Percentiles rank a stretch among this genome's conserved stretches.
These are phyloP conservation scores for Cephalophus harveyi DNA, from an alignment of 2,113 vertebrate genomes.

Conservation along the genomic window DNA sequence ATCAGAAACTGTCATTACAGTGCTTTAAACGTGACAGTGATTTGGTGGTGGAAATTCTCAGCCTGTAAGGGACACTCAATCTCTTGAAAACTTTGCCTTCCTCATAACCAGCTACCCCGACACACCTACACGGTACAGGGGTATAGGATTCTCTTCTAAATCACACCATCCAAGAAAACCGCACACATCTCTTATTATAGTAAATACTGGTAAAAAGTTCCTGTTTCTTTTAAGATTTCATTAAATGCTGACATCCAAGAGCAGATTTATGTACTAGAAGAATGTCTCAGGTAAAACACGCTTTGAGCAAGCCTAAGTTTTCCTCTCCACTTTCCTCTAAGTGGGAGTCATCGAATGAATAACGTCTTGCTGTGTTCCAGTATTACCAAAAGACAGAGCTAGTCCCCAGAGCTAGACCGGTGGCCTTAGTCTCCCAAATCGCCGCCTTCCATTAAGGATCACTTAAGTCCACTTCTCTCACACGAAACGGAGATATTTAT, in stretches of 20 bases:
- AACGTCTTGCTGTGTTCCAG: not conserved
- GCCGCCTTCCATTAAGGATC: not conserved
- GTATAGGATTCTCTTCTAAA: not conserved
- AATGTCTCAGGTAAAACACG: not conserved
- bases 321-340: constrained; percentile 9
- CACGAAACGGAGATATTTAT: not conserved
- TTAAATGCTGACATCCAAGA: not conserved
- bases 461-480: not conserved
- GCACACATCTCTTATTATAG: not conserved
- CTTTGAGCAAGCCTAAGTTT: not conserved
- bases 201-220: not conserved
- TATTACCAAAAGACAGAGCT: not conserved
- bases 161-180: not conserved
- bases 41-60: not conserved
- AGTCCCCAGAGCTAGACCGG: not conserved
- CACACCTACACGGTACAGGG: not conserved
- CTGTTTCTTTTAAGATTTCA: not conserved
- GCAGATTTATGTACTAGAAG: not conserved
- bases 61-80: constrained; percentile 35
- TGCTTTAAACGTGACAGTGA: not conserved
- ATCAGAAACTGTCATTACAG: constrained; percentile 13
- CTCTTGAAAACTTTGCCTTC: constrained; percentile 18
- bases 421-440: not conserved
- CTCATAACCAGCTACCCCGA: not conserved
- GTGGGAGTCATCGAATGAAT: not conserved